These are phyloP conservation scores for Alectoris magna DNA, from an alignment of 2,797 vertebrate species.

Conservation along the genomic window DNA sequence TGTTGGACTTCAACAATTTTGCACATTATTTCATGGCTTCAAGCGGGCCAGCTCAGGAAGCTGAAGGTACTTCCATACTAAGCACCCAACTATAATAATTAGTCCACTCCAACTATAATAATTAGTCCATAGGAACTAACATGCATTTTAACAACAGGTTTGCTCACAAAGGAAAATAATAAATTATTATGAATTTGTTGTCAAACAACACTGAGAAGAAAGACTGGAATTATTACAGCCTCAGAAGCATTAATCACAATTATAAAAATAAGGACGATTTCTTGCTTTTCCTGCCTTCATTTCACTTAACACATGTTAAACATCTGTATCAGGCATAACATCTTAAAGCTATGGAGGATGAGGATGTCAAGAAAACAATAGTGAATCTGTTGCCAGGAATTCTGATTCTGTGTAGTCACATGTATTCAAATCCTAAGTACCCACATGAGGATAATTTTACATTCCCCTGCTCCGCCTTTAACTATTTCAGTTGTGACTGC, in stretches of 20 bases:
- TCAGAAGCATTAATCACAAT: not conserved
- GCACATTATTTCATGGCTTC: not conserved
- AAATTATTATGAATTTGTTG: not conserved
- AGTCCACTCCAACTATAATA: not conserved
- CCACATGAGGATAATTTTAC: slow-evolving; percentile 64
- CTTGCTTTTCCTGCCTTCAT: slow-evolving; percentile 33
- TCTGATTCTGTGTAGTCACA: slow-evolving; percentile 44
- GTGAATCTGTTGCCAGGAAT: slow-evolving; percentile 43
- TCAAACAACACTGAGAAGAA: not conserved
- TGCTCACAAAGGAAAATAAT: not conserved
- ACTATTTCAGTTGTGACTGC: slow-evolving; percentile 3
- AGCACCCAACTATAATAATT: not conserved
- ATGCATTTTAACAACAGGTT: not conserved
- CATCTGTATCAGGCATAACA: slow-evolving; percentile 43
- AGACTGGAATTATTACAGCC: not conserved
- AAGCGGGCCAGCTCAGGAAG: not conserved
- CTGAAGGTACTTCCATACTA: not conserved
- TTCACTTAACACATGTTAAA: slow-evolving; percentile 26
- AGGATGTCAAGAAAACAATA: slow-evolving; percentile 68
- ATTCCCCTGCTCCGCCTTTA: not conserved
- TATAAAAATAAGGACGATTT: slow-evolving; percentile 5
- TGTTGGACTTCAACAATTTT: not conserved
- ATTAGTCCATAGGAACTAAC: not conserved
- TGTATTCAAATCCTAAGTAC: slow-evolving; percentile 35
- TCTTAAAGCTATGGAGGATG: slow-evolving; percentile 49